Base-by-base conservation (phyloP, 2,888 invertebrate species). In the Bruchidius siliquastri region DNA sequence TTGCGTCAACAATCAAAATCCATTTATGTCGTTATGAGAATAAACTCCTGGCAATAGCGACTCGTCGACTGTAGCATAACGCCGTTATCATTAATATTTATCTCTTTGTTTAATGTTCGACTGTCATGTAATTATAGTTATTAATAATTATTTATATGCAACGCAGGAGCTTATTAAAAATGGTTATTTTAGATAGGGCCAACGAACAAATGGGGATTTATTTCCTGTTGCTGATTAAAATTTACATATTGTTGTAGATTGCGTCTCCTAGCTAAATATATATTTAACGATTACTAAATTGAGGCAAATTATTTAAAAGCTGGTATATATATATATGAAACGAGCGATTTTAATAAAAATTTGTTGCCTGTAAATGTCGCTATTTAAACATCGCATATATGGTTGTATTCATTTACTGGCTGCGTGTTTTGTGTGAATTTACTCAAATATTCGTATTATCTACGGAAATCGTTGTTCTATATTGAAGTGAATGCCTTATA, bases 101-200 rank as follows among this genome's bases (percentile, higher is more conserved):
- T 49, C 49, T 49, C 49, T 76, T 74, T 74, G 72, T 74, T 72
- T 72, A 72, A 72, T 75, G 68, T 70, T 72, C 32, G 71, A 70
- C 72, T 71, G 72, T 74, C 49, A 72, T 71, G 73, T 74, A 74
- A 74, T 69, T 32, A 71, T 72, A 71, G 74, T 74, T 75, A 75
- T 74, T 73, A 74, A 73, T 75, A 74, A 72, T 69, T 74, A 73
- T 71, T 72, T 73, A 75, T 74, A 73, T 75, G 72, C 74, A 73
- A 75, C 73, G 73, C 74, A 72, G 21, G 22, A 67, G 22, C 72
- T 72, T 26, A 72, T 72, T 72, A 72, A 67, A 71, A 72, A 72
- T 30, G 66, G 72, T 72, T 72, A 68, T 22, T 72, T 72, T 67
- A 22, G 67, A 72, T 72, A 72, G 20, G 22, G 30, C 67, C n/a